Evolutionary conservation across 2,888 invertebrate species (phyloP), one percentile per base, ranked within the genome.

Genomic region (Diaphora mendica): DNA sequence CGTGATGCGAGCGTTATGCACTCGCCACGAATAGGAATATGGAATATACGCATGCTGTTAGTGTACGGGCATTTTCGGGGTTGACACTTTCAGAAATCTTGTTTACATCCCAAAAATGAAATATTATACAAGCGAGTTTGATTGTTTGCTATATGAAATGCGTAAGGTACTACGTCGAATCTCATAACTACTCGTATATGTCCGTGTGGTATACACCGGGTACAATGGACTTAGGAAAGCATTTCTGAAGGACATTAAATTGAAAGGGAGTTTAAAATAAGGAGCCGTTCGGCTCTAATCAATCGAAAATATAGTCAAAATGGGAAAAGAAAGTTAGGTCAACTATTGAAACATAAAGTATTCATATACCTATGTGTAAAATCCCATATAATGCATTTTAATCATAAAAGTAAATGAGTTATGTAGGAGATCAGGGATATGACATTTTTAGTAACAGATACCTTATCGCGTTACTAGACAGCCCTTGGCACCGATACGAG

Each of bases 1-100:
- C 79, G 80, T 80, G 82, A 83, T 73, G 85, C 72, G 76, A 77
- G 76, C 80, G 75, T 48, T 39, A 68, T 78, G 80, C 80, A 79
- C 70, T 68, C 67, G 74, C 64, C 72, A 42, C 77, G 79, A 82
- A 83, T 82, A 84, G 80, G 78, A 82, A 84, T 79, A 72, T 77
- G 79, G 9, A 70, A 78, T 39, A 67, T 74, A 79, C 78, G 72
- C 79, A 77, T 55, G 30, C 65, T 78, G 83, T 71, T 79, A 72
- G 75, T 65, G 55, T 69, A 77, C 70, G 68, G 72, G 76, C 65
- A 44, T 70, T 44, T 55, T 30, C 72, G 80, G 77, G 75, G 78
- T 66, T 75, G 64, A 33, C 64, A 70, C 59, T 64, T 30, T 39
- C 3, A n/a, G 15, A 59, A 33, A 59, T 39, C 26, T 55, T 13